Base-by-base conservation (phyloP, 2,113 vertebrate genomes). In the Oreotragus oreotragus region DNA sequence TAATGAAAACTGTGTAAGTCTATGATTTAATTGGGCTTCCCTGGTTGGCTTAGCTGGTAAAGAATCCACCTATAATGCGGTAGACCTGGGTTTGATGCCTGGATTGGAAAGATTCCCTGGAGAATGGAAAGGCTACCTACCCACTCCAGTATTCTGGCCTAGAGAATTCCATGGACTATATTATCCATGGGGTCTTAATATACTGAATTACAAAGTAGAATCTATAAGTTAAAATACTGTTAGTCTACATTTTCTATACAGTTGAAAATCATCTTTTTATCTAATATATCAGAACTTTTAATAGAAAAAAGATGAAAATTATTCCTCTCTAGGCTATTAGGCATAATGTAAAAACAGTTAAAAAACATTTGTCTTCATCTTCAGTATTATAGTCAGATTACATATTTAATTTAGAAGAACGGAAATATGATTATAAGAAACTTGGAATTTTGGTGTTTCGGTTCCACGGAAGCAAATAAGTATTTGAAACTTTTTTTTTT, bases 401-500 rank as follows among this genome's bases (percentile, higher is more conserved):
- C 11, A 45, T 76, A 88, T 84, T 90, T 83, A 96, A 86, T 25
- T 91, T 96, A 79, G 12, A 84, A 39, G 6, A 47, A 36, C n/a
- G 5, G 53, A 97, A 90, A 96, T 53, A 87, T n/a, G 28, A 53
- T 85, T 96, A 76, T 45, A 51, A 39, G 7, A 96, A 94, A 83
- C 16, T 84, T 79, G 9, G 58, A 73, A 92, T 95, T 94, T 95
- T 64, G 23, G 16, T 28, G 86, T 83, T 89, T 9, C 4, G 58
- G 0, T 53, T 87, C 21, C 57, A 84, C 4, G 53, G 94, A 96
- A 97, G 23, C 14, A 94, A 94, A 19, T n/a, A 96, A 27, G 10
- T 90, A 96, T 97, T 96, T 64, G 83, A 93, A 86, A 70, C 70
- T 36, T 90, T 13, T 88, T 91, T 70, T 43, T 51, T 39, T 86